Evolutionary conservation across 2,113 vertebrate genomes (phyloP).

Genomic region (Orthonyx spaldingii): DNA sequence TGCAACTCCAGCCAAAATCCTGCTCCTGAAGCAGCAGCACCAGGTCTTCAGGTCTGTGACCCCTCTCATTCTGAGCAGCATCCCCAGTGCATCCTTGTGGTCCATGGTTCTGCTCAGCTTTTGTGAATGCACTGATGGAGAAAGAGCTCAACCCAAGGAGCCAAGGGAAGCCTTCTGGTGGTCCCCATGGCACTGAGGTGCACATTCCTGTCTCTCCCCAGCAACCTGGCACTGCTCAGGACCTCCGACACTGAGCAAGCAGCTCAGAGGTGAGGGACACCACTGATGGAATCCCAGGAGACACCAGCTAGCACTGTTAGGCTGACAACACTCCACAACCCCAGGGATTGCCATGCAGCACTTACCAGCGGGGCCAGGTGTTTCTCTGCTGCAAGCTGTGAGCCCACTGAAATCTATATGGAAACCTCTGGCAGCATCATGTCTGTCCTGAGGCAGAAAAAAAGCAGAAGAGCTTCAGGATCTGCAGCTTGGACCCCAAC

Average conservation of each 20-base stretch:
- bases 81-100: not conserved
- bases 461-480: constrained; percentile 12
- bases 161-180: not conserved
- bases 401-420: not conserved
- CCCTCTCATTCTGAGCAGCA: not conserved
- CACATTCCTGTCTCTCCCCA: not conserved
- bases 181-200: not conserved
- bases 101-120: not conserved
- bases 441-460: not conserved
- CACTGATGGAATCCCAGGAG: not conserved
- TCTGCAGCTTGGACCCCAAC: not conserved
- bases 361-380: not conserved
- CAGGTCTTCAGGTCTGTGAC: not conserved
- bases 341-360: not conserved
- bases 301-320: not conserved
- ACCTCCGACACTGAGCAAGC: not conserved
- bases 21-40: not conserved
- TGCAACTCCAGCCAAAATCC: not conserved
- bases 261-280: not conserved
- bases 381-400: not conserved
- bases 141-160: not conserved
- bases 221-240: not conserved
- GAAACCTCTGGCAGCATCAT: not conserved
- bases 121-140: not conserved
- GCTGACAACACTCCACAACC: not conserved